A percentile compares a stretch with the other conserved stretches of the same genome.
Conservation (phyloP, 2,113 vertebrate genomes). For the Solea solea region DNA sequence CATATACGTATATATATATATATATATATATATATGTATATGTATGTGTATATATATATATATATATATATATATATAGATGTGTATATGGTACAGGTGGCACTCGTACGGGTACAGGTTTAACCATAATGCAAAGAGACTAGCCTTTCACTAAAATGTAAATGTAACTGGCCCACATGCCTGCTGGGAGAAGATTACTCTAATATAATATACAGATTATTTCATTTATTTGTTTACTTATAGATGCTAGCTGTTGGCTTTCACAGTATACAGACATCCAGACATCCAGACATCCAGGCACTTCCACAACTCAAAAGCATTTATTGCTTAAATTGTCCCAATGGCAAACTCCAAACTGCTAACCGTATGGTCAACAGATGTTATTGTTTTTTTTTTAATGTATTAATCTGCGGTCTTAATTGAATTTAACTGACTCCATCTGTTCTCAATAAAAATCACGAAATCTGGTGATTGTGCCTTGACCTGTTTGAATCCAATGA, state of each 20-base stretch:
- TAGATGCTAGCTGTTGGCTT: not conserved
- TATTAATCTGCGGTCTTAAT: constrained; percentile 16
- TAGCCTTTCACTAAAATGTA: too few species aligned
- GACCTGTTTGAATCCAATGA: constrained; percentile 34
- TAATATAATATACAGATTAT: too few species aligned
- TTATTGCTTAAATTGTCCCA: not conserved
- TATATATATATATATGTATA: too few species aligned
- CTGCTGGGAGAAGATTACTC: too few species aligned
- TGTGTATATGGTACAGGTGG: too few species aligned
- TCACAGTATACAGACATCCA: not conserved
- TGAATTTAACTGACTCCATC: constrained; percentile 21
- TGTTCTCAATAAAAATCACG: constrained; percentile 19
- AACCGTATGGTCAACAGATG: constrained; percentile 20
- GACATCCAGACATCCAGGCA: not conserved
- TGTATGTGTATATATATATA: too few species aligned
- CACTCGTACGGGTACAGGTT: too few species aligned
- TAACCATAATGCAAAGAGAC: too few species aligned
- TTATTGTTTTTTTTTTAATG: constrained; percentile 12
- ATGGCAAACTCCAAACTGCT: not conserved
- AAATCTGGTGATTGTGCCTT: constrained; percentile 12
- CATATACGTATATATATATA: too few species aligned
- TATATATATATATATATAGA: too few species aligned
- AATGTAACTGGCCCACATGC: too few species aligned
- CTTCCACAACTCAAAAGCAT: not conserved
- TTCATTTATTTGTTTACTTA: too few species aligned